phyloP scores from a whole-genome alignment of 2,113 vertebrate genomes.

The Suncus etruscus region DNA sequence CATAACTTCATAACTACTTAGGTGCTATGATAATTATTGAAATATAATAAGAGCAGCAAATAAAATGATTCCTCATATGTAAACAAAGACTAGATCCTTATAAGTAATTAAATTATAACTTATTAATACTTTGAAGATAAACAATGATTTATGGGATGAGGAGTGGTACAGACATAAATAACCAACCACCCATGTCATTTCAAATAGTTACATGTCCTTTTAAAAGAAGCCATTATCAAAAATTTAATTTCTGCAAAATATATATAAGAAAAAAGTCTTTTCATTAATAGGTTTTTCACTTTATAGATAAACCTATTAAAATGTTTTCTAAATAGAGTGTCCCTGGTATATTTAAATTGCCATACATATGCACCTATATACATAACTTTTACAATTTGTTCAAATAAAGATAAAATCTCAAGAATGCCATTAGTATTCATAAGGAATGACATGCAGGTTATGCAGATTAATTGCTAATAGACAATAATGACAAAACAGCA shows the following conservation, averaged over 20 bases:
- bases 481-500: background rate
- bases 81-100: background rate
- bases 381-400: background rate
- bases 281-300: background rate
- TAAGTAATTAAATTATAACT: conserved; percentile 39
- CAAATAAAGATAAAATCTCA: conserved; percentile 33
- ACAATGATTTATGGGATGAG: background rate
- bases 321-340: background rate
- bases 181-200: background rate
- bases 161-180: background rate
- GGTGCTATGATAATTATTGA: background rate
- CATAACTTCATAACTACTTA: conserved; percentile 1
- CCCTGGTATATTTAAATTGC: background rate
- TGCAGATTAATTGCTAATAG: background rate
- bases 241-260: conserved; percentile 25
- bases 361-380: too few relatives aligned
- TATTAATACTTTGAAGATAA: conserved; percentile 13
- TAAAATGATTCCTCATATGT: background rate
- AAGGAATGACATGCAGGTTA: background rate
- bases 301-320: conserved; percentile 30
- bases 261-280: conserved; percentile 5
- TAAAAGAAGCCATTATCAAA: conserved; percentile 14
- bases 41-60: background rate
- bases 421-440: background rate
- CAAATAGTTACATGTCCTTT: background rate